Conservation (phyloP, 2,113 vertebrate genomes). For the Brachyistius frenatus region DNA sequence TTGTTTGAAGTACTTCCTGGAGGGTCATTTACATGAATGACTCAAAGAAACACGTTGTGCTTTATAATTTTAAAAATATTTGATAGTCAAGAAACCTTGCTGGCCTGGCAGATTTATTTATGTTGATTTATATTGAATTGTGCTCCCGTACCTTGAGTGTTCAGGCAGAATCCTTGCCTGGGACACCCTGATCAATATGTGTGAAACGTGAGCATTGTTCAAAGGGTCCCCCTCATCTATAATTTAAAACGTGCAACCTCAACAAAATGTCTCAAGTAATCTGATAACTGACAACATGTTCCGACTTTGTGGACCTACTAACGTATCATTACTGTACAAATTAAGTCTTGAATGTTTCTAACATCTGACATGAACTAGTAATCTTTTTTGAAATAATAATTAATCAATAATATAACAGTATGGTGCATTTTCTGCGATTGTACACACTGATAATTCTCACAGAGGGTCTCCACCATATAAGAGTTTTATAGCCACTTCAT, state of each 20-base stretch:
- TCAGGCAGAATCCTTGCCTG: not conserved
- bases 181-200: not conserved
- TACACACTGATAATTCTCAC: not conserved
- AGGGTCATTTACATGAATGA: conserved; percentile 24
- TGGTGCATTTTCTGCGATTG: not conserved
- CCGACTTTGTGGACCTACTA: not conserved
- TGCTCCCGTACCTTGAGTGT: not conserved
- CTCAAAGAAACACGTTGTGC: not conserved
- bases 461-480: not conserved
- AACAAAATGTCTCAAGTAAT: not conserved
- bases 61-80: not conserved
- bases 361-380: not conserved
- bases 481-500: not conserved
- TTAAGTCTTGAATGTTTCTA: not conserved
- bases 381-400: not conserved
- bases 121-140: not conserved
- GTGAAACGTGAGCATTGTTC: not conserved
- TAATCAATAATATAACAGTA: not conserved
- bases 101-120: not conserved
- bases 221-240: not conserved
- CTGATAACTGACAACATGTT: conserved; percentile 3
- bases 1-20: conserved; percentile 50
- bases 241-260: not conserved
- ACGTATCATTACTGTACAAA: not conserved
- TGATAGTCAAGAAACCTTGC: not conserved